phyloP scores from a whole-genome alignment of 1,140 invertebrate genomes.

The Papilio aristodemus region DNA sequence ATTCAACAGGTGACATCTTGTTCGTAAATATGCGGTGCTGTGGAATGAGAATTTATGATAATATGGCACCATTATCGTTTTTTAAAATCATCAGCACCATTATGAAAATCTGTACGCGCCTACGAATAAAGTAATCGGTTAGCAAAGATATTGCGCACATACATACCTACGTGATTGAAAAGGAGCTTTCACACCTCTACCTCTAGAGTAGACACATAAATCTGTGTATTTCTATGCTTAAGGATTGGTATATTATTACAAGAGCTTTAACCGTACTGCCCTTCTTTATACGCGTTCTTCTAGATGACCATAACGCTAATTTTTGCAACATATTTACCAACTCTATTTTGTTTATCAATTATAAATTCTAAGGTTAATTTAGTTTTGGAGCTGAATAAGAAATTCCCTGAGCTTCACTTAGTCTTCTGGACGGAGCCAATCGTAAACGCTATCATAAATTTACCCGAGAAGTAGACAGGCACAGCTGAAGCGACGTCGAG shows the following conservation, averaged over 20 bases:
- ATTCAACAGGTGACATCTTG: slow-evolving; percentile 11
- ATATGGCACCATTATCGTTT: not conserved
- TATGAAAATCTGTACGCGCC: not conserved
- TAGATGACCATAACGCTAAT: no score
- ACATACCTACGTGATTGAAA: not conserved
- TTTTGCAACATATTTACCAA: no score
- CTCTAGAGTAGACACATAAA: not conserved
- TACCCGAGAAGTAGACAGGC: not conserved
- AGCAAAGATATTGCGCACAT: not conserved
- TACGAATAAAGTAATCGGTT: not conserved
- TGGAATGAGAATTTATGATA: slow-evolving; percentile 1
- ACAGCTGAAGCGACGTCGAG: not conserved
- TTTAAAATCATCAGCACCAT: not conserved
- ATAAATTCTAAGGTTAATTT: no score
- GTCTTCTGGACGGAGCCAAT: not conserved
- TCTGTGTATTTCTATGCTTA: not conserved
- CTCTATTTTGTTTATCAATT: no score
- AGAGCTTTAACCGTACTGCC: no score
- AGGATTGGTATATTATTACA: not conserved
- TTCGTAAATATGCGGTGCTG: not conserved
- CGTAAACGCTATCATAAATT: not conserved
- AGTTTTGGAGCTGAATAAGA: no score
- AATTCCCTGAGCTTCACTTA: no score
- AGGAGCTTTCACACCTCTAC: not conserved
- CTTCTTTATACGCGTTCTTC: no score